Base-by-base conservation (phyloP, 2,113 vertebrate genomes). In the Phoenicopterus ruber region DNA sequence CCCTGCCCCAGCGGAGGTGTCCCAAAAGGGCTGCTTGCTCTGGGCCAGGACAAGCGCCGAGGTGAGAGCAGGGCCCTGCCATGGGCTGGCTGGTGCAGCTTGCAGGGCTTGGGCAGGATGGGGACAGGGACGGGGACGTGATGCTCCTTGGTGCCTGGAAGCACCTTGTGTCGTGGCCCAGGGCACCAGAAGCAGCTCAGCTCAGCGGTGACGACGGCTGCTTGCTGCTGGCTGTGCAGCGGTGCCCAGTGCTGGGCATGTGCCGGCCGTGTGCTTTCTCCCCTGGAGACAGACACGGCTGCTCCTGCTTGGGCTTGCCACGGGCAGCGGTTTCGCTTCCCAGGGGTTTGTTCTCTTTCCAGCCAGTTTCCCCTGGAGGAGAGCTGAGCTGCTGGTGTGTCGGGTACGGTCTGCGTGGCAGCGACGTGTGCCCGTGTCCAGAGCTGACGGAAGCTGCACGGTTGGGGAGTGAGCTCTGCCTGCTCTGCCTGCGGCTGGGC, bases 241-340 rank as follows among this genome's bases (percentile, higher is more conserved):
- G 1, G 16, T 67, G 69, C 29, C 38, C 3, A n/a, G 4, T 4
- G 82, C 82, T 17, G 73, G 82, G 36, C 13, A 2, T 2, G 4
- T 40, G 82, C 47, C 2, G 3, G 55, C 83, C 1, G 0, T 11
- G n/a, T 8, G 62, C 77, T 57, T 47, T 54, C 47, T 49, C 14
- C 42, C 24, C 55, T 14, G 10, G 36, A 70, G 49, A 63, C 0
- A 2, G 36, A 28, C 59, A 17, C 1, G 4, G 67, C 31, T 16
- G 76, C 55, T 58, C 17, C 62, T 14, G 32, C 81, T 55, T 0
- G 0, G 47, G n/a, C 61, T 89, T 0, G 0, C 67, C 1, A 4
- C 1, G 3, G 54, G 54, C 67, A 63, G 42, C 2, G 1, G 65
- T 52, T 80, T 74, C 10, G 1, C 34, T 38, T 69, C 62, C 73